Evolutionary conservation across 2,113 vertebrate species (phyloP), one percentile per base, ranked within the genome.

Genomic region (Pungitius pungitius): DNA sequence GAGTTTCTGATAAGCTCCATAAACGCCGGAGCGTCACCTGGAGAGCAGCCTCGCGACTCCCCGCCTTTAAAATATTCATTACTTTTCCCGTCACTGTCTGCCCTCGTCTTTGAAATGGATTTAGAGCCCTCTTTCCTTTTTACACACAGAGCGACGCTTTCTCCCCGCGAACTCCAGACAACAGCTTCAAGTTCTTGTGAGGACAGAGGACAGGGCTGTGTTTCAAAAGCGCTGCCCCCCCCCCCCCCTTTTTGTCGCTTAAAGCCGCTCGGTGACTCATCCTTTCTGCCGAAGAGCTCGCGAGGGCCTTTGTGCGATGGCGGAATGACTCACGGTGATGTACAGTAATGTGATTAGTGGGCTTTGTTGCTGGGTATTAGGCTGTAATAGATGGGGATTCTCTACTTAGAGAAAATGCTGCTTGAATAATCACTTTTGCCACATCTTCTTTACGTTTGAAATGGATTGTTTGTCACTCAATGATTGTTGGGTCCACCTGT

Each of bases 1-100:
- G 78, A n/a, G 71, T 82, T 81, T 88, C 82, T 86, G 89, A 91
- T 92, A 87, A 92, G 81, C 83, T 86, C 83, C 69, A 82, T 83
- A 92, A 88, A 88, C 73, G 72, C 47, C 2, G 69, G 39, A 69
- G 67, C 80, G 82, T 87, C 85, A 89, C 86, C 82, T 74, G 77
- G 81, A 89, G 86, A 78, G 85, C 56, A 78, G 85, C 78, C 75
- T 73, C 30, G 59, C 59, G 49, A 2, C 82, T 73, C 77, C 68
- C 73, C 26, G 78, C 80, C 86, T 85, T 82, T 91, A 88, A 93
- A 92, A 93, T 90, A 93, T 94, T 93, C 90, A 93, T 92, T 86
- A 85, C 85, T 84, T 89, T 70, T 70, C 40, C 70, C 56, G 57
- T 72, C 83, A 81, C 85, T 75, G 79, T 90, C 87, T 82, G 60